Evolutionary conservation across 1,140 invertebrate genomes (phyloP), one percentile per base, ranked within the genome.

Genomic region (Drosophila novamexicana): DNA sequence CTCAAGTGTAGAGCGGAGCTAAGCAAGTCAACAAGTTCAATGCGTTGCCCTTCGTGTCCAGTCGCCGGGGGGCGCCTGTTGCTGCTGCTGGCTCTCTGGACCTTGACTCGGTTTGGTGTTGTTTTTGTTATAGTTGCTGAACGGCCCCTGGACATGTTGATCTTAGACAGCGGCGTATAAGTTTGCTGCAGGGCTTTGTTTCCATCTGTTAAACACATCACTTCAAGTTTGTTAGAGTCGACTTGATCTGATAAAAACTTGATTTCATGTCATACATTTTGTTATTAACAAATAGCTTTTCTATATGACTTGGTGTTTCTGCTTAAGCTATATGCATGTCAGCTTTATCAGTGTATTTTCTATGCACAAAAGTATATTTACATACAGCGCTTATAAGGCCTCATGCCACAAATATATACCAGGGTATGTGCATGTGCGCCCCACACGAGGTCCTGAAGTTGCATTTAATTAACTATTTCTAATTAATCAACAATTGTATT

Each of bases 1-100:
- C 75, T 70, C 50, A 77, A 73, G 64, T 77, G 72, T 66, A 45
- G 61, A 62, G 32, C 66, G 47, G 22, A 78, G 54, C 64, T 52
- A 36, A 64, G 47, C 45, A 56, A 74, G 77, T 74, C 77, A 79
- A 77, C 77, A 79, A 79, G 75, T 76, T 79, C 76, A 79, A 76
- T 76, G 76, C 67, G 76, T 67, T 69, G 40, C 52, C 71, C 66
- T 63, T 37, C 58, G 58, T 50, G 66, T 71, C 65, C 65, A 52
- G 54, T 45, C 40, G 40, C 44, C 76, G 64, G 39, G 52, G 57
- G 73, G 74, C 58, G 74, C 54, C 77, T 78, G 66, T 58, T 65
- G 68, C 40, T 63, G n/a, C 56, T 58, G 53, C 54, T 37, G 22
- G 0, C 12, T 74, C 3, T 32, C 54, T 47, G 42, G 45, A 50